Evolutionary conservation across 2,888 invertebrate species (phyloP).

Genomic region (Ctenicera cuprea): DNA sequence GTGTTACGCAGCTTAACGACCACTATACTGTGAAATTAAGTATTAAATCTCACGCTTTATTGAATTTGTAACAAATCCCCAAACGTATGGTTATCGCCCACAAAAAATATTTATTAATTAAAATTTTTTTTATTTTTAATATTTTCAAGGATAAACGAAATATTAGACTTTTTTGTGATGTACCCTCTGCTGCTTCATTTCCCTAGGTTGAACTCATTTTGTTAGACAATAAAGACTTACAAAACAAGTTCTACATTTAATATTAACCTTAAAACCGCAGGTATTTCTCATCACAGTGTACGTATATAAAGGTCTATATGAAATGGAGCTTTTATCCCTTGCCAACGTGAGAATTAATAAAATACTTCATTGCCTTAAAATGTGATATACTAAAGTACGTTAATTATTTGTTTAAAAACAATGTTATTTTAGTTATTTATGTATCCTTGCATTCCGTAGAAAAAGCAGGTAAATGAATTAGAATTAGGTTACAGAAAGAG

Average conservation of each 20-base stretch:
- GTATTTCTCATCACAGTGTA: slow-evolving; percentile 51
- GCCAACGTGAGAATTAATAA: slow-evolving; percentile 50
- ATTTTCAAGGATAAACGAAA: neutral
- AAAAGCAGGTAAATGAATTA: neutral
- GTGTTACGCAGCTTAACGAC: slow-evolving; percentile 51
- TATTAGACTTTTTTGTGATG: slow-evolving; percentile 3
- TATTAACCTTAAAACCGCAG: slow-evolving; percentile 46
- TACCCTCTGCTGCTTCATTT: neutral
- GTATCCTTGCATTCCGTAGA: slow-evolving; percentile 9
- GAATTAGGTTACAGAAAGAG: too few relatives aligned
- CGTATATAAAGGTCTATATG: slow-evolving; percentile 42
- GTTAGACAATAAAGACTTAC: slow-evolving; percentile 36
- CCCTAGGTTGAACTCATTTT: slow-evolving; percentile 18
- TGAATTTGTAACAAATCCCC: slow-evolving; percentile 35
- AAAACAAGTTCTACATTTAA: slow-evolving; percentile 43
- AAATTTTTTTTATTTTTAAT: too few relatives aligned
- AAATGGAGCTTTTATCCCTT: slow-evolving; percentile 46
- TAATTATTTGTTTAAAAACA: slow-evolving; percentile 5
- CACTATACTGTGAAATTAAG: slow-evolving; percentile 46
- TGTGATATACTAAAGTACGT: neutral
- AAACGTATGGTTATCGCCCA: slow-evolving; percentile 11
- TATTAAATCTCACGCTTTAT: slow-evolving; percentile 40
- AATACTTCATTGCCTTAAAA: slow-evolving; percentile 38
- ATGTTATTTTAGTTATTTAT: slow-evolving; percentile 28
- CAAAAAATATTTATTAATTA: too few relatives aligned